Evolutionary conservation across 2,113 vertebrate genomes (phyloP).

Genomic region (Dryoscopus gambensis): DNA sequence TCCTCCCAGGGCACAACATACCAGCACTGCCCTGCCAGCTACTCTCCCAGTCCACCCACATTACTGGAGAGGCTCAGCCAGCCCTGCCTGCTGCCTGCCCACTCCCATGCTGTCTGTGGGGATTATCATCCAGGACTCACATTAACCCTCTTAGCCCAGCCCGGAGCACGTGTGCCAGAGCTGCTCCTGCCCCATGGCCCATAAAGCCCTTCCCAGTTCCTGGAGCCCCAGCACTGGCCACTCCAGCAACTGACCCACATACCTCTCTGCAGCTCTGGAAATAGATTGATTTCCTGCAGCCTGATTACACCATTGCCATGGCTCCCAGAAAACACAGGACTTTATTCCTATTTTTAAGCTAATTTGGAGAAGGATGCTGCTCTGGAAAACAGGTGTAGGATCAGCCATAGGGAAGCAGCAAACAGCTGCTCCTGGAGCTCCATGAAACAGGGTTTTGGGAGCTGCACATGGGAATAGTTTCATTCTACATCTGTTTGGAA

Average conservation of each 20-base stretch:
- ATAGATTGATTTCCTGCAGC: not conserved
- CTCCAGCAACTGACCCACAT: not conserved
- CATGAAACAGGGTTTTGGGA: not conserved
- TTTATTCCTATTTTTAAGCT: not conserved
- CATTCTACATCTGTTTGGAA: not conserved
- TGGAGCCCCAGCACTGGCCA: fast-evolving
- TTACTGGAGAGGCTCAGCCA: not conserved
- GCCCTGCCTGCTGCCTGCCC: not conserved
- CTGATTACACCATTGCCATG: not conserved
- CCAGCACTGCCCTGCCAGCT: not conserved
- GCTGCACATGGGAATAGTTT: not conserved
- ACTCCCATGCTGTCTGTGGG: not conserved
- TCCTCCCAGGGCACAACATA: not conserved
- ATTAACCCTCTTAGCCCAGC: not conserved
- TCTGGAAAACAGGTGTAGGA: not conserved
- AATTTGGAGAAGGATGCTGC: not conserved
- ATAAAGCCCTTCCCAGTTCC: not conserved
- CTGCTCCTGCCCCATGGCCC: not conserved
- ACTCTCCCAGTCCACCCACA: not conserved
- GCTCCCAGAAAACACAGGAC: not conserved
- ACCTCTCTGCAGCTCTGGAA: not conserved
- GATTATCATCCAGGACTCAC: not conserved
- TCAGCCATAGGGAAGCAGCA: not conserved
- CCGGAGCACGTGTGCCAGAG: not conserved
- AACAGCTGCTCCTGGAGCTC: not conserved